phyloP scores from a whole-genome alignment of 2,888 invertebrate genomes.

The Pteria penguin region DNA sequence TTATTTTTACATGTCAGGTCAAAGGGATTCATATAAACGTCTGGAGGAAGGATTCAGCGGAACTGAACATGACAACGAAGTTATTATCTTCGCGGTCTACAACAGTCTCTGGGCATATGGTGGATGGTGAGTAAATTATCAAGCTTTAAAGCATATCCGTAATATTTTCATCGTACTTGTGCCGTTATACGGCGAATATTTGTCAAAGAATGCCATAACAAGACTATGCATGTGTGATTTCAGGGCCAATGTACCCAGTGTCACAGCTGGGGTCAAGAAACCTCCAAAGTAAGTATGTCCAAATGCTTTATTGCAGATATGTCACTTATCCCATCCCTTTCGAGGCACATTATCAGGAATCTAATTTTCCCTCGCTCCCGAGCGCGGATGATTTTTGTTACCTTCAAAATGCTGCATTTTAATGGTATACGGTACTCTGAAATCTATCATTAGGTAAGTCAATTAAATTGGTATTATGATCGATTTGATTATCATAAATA shows the following conservation, averaged over 20 bases:
- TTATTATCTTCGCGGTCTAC: slow-evolving; percentile 89
- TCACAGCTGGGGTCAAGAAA: slow-evolving; percentile 61
- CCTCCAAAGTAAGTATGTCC: slow-evolving; percentile 59
- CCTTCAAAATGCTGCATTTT: too few species aligned
- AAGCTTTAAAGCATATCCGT: too few species aligned
- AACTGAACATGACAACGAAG: slow-evolving; percentile 79
- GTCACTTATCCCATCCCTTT: too few species aligned
- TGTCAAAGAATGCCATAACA: slow-evolving; percentile 10
- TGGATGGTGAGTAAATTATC: slow-evolving; percentile 88
- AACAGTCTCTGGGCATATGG: slow-evolving; percentile 92
- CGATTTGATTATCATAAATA: too few species aligned
- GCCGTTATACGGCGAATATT: slow-evolving; percentile 30
- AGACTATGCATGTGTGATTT: slow-evolving; percentile 40
- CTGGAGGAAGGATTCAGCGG: slow-evolving; percentile 52
- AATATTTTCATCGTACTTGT: not conserved
- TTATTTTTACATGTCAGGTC: slow-evolving; percentile 82
- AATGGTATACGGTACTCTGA: too few species aligned
- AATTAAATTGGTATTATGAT: too few species aligned
- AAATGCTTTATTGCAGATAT: too few species aligned
- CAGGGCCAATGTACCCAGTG: slow-evolving; percentile 65
- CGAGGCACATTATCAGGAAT: too few species aligned
- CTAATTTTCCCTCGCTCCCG: too few species aligned
- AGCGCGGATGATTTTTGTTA: too few species aligned
- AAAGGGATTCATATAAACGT: slow-evolving; percentile 17
- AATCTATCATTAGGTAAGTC: too few species aligned